phyloP scores from a whole-genome alignment of 2,113 vertebrate species.

The Catharus minimus region DNA sequence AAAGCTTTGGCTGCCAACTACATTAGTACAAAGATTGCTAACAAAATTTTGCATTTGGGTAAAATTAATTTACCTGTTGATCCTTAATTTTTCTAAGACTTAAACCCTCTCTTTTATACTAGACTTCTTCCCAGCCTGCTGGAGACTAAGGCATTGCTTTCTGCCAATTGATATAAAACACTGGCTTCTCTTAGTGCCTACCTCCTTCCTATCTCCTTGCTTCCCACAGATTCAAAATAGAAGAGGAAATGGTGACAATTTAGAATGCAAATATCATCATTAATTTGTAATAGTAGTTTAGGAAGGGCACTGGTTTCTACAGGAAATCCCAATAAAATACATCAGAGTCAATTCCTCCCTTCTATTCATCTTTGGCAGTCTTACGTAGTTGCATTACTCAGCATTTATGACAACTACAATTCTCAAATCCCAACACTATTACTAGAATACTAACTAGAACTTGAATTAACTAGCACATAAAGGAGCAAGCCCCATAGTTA shows the following conservation, averaged over 20 bases:
- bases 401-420: background rate
- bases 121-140: background rate
- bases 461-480: background rate
- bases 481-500: background rate
- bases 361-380: background rate
- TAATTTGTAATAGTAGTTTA: background rate
- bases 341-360: background rate
- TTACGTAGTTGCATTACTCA: background rate
- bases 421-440: background rate
- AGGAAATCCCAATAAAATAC: background rate
- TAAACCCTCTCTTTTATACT: background rate
- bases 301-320: background rate
- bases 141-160: background rate
- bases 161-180: background rate
- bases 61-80: background rate
- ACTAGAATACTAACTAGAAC: background rate
- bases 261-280: background rate
- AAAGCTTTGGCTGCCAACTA: background rate
- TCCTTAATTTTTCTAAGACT: background rate
- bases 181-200: background rate
- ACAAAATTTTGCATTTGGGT: background rate
- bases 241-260: background rate
- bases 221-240: background rate
- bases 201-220: background rate
- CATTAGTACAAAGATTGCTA: background rate